Conservation (phyloP, 1,140 invertebrate species). For the Forficula auricularia region DNA sequence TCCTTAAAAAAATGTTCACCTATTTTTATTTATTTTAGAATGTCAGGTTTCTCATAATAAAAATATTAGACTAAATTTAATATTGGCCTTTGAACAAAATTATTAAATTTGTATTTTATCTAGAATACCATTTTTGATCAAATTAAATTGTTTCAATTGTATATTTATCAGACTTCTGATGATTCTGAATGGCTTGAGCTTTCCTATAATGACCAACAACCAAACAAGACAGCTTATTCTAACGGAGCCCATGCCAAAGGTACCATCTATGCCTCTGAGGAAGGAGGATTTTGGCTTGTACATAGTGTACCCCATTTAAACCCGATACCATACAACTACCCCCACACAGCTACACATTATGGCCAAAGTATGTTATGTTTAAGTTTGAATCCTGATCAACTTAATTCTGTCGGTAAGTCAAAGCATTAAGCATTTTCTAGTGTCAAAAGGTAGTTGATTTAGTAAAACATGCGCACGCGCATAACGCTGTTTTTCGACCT, state of each 20-base stretch:
- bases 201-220: conserved; percentile 71
- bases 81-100: too few species aligned
- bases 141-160: too few species aligned
- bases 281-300: conserved; percentile 68
- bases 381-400: conserved; percentile 38
- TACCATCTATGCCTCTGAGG: conserved; percentile 47
- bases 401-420: conserved; percentile 45
- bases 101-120: too few species aligned
- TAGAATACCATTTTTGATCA: too few species aligned
- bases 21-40: too few species aligned
- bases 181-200: conserved; percentile 37
- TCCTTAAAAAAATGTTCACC: too few species aligned
- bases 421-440: too few species aligned
- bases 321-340: conserved; percentile 41
- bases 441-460: background rate
- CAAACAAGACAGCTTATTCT: conserved; percentile 28
- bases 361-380: conserved; percentile 81
- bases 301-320: conserved; percentile 82
- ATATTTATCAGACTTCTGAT: too few species aligned
- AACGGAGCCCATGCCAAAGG: conserved; percentile 71
- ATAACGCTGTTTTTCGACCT: too few species aligned
- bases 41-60: too few species aligned
- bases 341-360: conserved; percentile 45
- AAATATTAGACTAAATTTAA: too few species aligned
- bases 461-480: background rate